Evolutionary conservation across 2,113 vertebrate species (phyloP), one percentile per base, ranked within the genome.

Genomic region (Coracopsis vasa): DNA sequence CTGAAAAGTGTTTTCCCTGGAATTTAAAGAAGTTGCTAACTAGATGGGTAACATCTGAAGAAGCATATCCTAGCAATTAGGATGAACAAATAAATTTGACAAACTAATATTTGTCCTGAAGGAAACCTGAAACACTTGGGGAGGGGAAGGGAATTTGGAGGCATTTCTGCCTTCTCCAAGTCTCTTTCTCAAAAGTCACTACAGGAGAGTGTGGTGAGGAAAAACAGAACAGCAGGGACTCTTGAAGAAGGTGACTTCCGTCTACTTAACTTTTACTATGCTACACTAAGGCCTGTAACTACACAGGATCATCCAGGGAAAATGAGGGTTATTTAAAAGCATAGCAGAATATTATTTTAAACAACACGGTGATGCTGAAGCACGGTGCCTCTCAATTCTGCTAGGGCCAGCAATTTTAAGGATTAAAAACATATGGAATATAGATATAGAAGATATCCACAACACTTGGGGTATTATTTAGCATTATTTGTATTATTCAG

Each of bases 391-490:
- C 71, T 88, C 61, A 37, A 3, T 88, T 92, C 72, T 92, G 82
- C 72, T 94, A 90, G 37, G 48, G 28, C 75, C 1, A 94, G 82
- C 74, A 80, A 58, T 92, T 93, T 83, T 74, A 51, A 91, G 86
- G 90, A 96, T 92, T 93, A 78, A 86, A 96, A 96, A 70, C 93
- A 95, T 91, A 91, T 92, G 91, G 89, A 61, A 85, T 53, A 45
- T 84, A 95, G 89, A 85, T 94, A 50, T 1, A 82, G 51, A 65
- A 91, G 77, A 95, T 78, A 92, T 74, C 69, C 33, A 23, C 51
- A 67, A 21, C 64, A 24, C 44, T 89, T 80, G 61, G 48, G 69
- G 48, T 92, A 67, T 88, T 96, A 83, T 92, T 94, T 94, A 94
- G 75, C 79, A n/a, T 62, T 86, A 74, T 90, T 95, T 93, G n/a